phyloP scores from a whole-genome alignment of 2,888 invertebrate genomes.

The Metellina segmentata region DNA sequence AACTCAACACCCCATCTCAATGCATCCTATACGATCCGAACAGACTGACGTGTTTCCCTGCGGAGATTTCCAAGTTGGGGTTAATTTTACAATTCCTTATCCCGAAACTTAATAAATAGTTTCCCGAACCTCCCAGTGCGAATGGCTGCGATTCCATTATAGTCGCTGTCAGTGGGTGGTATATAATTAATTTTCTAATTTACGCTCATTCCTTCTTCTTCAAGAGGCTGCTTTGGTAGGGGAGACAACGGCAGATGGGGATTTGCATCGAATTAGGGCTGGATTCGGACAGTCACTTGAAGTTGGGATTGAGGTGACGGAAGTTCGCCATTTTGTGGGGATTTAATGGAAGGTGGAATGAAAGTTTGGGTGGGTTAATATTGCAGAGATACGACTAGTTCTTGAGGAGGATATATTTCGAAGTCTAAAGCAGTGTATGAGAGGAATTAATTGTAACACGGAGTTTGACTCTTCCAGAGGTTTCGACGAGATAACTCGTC shows the following conservation, averaged over 20 bases:
- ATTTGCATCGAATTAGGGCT: not conserved
- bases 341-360: too few relatives aligned
- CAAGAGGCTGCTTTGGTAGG: not conserved
- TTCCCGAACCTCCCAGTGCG: conserved; percentile 1
- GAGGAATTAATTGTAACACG: too few relatives aligned
- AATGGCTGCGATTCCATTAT: conserved; percentile 26
- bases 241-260: not conserved
- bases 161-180: conserved; percentile 13
- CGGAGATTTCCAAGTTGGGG: not conserved
- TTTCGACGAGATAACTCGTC: too few relatives aligned
- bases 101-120: conserved; percentile 23
- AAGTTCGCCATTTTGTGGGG: too few relatives aligned
- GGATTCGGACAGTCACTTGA: not conserved
- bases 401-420: too few relatives aligned
- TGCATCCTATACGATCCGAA: too few relatives aligned
- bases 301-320: not conserved
- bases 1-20: not conserved
- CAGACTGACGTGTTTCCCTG: not conserved
- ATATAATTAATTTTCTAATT: conserved; percentile 38
- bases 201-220: not conserved
- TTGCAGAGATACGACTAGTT: too few relatives aligned
- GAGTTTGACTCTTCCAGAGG: too few relatives aligned
- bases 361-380: too few relatives aligned
- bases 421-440: too few relatives aligned
- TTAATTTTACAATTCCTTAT: not conserved